Evolutionary conservation across 1,140 invertebrate species (phyloP).

Genomic region (Trypoxylus dichotomus): DNA sequence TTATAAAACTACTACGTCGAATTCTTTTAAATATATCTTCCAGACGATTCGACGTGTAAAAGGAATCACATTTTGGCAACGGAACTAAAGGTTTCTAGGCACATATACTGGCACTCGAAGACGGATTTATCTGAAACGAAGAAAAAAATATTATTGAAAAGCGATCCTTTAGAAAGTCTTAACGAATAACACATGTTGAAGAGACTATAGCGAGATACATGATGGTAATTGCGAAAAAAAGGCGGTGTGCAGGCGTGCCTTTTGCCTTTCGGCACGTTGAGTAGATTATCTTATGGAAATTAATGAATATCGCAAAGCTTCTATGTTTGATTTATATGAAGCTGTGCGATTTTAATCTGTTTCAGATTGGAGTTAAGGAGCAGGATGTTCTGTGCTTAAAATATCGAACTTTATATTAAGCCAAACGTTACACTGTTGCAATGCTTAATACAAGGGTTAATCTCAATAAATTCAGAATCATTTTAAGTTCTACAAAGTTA

Average conservation of each 20-base stretch:
- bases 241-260: slow-evolving; percentile 8
- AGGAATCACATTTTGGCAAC: slow-evolving; percentile 20
- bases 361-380: too few relatives aligned
- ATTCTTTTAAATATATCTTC: neutral
- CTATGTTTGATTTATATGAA: neutral
- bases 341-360: too few relatives aligned
- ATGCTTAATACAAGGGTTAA: too few relatives aligned
- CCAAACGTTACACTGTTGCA: too few relatives aligned
- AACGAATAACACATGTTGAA: slow-evolving; percentile 16
- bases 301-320: neutral
- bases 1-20: neutral
- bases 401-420: too few relatives aligned
- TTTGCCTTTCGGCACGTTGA: neutral
- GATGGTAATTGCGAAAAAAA: slow-evolving; percentile 14
- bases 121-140: slow-evolving; percentile 29
- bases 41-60: neutral
- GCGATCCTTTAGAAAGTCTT: neutral
- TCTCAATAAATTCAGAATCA: too few relatives aligned
- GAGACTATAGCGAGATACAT: neutral
- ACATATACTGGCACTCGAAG: slow-evolving; percentile 23
- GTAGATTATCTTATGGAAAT: neutral
- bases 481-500: too few relatives aligned
- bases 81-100: neutral
- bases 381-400: too few relatives aligned
- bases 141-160: slow-evolving; percentile 24